These are phyloP conservation scores for Typhlomys cinereus DNA, from an alignment of 2,113 vertebrate genomes.

Conservation along the genomic window DNA sequence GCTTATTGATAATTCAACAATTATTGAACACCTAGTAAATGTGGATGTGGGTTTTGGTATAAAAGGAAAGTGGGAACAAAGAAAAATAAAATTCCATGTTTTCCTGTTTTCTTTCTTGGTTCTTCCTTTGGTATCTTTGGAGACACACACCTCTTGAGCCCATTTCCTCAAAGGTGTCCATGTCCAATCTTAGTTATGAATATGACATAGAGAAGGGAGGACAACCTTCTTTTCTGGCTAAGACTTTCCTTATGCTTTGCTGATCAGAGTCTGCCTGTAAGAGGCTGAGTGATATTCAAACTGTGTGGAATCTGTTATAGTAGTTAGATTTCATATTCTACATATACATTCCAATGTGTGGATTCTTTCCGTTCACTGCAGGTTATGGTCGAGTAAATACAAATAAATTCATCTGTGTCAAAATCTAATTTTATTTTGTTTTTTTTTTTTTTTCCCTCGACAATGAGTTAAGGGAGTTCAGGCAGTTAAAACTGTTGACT, in stretches of 20 bases:
- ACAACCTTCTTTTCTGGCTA: background rate
- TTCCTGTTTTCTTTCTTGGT: background rate
- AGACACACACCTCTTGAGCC: too few species aligned
- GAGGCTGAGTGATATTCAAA: background rate
- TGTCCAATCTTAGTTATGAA: background rate
- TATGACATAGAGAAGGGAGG: background rate
- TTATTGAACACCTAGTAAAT: background rate
- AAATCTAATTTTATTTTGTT: slow-evolving; percentile 58
- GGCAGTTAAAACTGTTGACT: slow-evolving; percentile 58
- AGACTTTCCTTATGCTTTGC: background rate
- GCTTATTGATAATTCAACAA: slow-evolving; percentile 19
- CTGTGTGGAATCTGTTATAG: background rate
- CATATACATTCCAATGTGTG: slow-evolving; percentile 6
- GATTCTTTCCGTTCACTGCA: slow-evolving; percentile 35
- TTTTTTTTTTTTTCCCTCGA: slow-evolving; percentile 41
- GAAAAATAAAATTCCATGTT: background rate
- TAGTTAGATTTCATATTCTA: background rate
- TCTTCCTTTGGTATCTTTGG: background rate
- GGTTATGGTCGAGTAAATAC: slow-evolving; percentile 29
- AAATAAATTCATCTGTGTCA: slow-evolving; percentile 48
- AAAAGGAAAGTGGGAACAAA: background rate
- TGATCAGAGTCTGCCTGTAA: background rate
- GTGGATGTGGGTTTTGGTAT: background rate
- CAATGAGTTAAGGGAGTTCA: slow-evolving; percentile 40
- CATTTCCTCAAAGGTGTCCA: background rate